Base-by-base conservation (phyloP, 2,888 invertebrate species). In the Drosophila anomalata region DNA sequence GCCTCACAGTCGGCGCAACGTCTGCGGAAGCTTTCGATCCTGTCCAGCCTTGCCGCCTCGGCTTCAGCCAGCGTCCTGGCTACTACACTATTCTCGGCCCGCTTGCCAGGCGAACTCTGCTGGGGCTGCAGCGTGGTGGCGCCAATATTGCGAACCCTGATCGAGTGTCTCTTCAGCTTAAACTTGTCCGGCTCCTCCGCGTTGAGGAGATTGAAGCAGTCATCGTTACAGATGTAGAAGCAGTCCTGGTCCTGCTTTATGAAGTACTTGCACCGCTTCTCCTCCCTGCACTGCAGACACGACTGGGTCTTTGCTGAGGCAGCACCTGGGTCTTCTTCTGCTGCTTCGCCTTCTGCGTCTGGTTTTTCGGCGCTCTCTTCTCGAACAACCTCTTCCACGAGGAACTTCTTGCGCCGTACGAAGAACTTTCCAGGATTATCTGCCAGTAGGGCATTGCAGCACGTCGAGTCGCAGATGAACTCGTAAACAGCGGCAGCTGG, bases 11-110 rank as follows among this genome's bases (percentile, higher is more conserved):
- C 93, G 0, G 91, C 91, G 81, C 95, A 95, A 17, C 92, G 92
- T 0, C 95, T 92, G 0, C 92, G 76, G 79, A 94, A 94, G 36
- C 94, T 93, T 0, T 93, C 91, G 51, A 94, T 93, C 48, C 94
- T 92, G 58, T 94, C 94, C 6, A 93, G 91, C 1, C 93, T 92
- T 0, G 94, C 94, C 0, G 93, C 92, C 73, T 93, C 93, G 0
- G 93, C 93, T 91, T 94, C 94, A 0, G 92, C 93, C 0, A 94
- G 93, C 0, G 94, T 93, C 73, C 94, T 93, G 0, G 94, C 93
- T 47, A 94, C 93, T 36, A 94, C 93, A 90, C 94, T 92, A 72
- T 88, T 77, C 29, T 92, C 92, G 0, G 89, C 65, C 44, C 80
- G 82, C 56, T 86, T 88, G 47, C 74, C 73, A 41, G 81, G 78